phyloP scores from a whole-genome alignment of 2,113 vertebrate species.

The Nymphicus hollandicus region DNA sequence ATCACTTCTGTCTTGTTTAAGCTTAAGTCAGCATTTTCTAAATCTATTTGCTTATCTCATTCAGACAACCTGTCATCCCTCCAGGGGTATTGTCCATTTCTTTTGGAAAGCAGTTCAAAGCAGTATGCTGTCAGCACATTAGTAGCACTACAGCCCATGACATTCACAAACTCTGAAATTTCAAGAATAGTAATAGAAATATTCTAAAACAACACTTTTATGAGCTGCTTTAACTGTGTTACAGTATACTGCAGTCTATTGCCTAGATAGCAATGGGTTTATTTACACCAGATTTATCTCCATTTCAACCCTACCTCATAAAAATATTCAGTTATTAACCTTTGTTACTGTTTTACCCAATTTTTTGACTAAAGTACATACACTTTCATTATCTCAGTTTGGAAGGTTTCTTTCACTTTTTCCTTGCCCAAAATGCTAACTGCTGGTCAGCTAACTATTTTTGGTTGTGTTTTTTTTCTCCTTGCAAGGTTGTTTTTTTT shows the following conservation, averaged over 20 bases:
- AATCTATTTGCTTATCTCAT: conserved; percentile 64
- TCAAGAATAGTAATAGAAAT: background rate
- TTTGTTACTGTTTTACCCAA: background rate
- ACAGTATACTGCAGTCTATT: background rate
- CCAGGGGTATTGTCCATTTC: conserved; percentile 31
- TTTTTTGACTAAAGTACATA: background rate
- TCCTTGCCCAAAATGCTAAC: background rate
- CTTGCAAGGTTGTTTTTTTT: background rate
- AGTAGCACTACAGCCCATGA: background rate
- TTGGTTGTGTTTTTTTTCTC: background rate
- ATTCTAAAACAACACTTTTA: background rate
- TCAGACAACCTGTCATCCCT: conserved; percentile 51
- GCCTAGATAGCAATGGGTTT: background rate
- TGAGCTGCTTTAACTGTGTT: background rate
- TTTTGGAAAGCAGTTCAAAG: conserved; percentile 27
- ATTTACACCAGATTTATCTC: background rate
- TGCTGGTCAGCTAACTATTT: background rate
- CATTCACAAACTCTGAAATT: background rate
- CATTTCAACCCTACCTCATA: background rate
- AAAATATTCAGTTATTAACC: background rate
- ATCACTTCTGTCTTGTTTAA: background rate
- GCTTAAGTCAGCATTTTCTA: conserved; percentile 59
- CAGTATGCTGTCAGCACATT: conserved; percentile 52
- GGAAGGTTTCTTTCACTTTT: background rate
- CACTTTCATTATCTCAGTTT: background rate